Percentiles rank a stretch among this genome's conserved stretches.
These are phyloP conservation scores for Epizoanthus stellaris DNA, from an alignment of 92 coral and sea anemone species.

Conservation along the genomic window DNA sequence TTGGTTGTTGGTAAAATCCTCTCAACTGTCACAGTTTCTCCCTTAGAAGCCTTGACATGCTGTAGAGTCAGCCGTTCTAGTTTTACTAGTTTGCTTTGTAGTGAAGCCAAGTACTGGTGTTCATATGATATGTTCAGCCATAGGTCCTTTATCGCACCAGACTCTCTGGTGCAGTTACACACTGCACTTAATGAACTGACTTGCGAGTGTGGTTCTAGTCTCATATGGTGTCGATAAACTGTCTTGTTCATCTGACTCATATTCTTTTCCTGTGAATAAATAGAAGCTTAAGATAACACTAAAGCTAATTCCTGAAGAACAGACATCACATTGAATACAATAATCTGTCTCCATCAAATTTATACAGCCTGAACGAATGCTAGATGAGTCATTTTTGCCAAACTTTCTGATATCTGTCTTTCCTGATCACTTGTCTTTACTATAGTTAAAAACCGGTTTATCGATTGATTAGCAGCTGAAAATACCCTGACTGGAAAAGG, in stretches of 20 bases:
- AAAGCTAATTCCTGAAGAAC: too few species aligned
- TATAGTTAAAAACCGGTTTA: too few species aligned
- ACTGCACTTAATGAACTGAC: neutral
- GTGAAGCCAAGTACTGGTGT: slow-evolving; percentile 2
- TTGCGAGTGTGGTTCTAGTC: slow-evolving; percentile 1
- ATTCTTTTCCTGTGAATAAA: slow-evolving; percentile 17
- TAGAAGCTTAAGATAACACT: too few species aligned
- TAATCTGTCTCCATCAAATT: too few species aligned
- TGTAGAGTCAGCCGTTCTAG: slow-evolving; percentile 12
- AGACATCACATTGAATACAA: too few species aligned
- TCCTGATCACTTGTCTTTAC: too few species aligned
- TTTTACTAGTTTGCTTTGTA: slow-evolving; percentile 11
- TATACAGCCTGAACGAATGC: too few species aligned
- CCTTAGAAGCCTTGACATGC: slow-evolving; percentile 10
- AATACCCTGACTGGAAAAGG: too few species aligned
- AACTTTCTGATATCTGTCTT: too few species aligned
- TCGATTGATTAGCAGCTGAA: too few species aligned
- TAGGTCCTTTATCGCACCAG: neutral
- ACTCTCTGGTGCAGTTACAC: slow-evolving; percentile 32
- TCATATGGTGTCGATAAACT: slow-evolving; percentile 16
- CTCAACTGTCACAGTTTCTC: neutral
- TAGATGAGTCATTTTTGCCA: too few species aligned
- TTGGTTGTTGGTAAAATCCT: neutral
- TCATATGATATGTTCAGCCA: slow-evolving; percentile 32
- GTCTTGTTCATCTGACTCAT: slow-evolving; percentile 27